These are phyloP conservation scores for Champsocephalus esox DNA, from an alignment of 2,797 vertebrate species.

Conservation along the genomic window DNA sequence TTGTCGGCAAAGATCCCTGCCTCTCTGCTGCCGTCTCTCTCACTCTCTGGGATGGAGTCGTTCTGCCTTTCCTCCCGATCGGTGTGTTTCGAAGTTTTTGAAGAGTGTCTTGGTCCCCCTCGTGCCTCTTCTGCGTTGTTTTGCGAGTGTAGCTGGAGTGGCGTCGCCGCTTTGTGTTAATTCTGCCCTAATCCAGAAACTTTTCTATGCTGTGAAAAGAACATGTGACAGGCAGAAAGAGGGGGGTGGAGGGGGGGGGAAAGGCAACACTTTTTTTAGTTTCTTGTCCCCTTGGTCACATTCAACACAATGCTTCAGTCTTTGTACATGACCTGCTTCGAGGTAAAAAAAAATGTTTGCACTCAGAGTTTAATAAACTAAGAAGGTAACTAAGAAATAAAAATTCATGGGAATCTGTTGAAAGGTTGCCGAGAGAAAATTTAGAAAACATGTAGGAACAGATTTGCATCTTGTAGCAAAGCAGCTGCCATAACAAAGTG, in stretches of 20 bases:
- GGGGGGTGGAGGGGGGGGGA: background rate
- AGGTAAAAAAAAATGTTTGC: constrained; percentile 4
- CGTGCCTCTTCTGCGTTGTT: constrained; percentile 67
- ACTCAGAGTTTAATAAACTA: background rate
- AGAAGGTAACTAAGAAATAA: background rate
- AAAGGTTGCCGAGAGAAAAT: constrained; percentile 32
- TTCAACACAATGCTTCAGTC: constrained; percentile 51
- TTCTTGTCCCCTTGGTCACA: constrained; percentile 53
- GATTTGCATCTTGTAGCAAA: constrained; percentile 79
- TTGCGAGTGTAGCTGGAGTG: constrained; percentile 79
- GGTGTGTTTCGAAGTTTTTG: constrained; percentile 47
- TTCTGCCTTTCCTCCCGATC: constrained; percentile 40
- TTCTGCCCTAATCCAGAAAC: constrained; percentile 88
- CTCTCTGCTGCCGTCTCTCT: constrained; percentile 62
- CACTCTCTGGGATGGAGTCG: constrained; percentile 55
- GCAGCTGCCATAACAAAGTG: constrained; percentile 80
- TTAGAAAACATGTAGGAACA: constrained; percentile 60
- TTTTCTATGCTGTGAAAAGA: constrained; percentile 89
- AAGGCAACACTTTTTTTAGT: constrained; percentile 72
- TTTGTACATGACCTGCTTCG: constrained; percentile 27
- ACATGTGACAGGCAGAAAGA: constrained; percentile 84
- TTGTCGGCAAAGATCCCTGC: constrained; percentile 77
- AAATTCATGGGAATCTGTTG: background rate
- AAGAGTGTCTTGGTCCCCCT: constrained; percentile 67
- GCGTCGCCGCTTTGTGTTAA: constrained; percentile 85